These are phyloP conservation scores for Chelonus insularis DNA, from an alignment of 1,140 invertebrate genomes.

Conservation along the genomic window DNA sequence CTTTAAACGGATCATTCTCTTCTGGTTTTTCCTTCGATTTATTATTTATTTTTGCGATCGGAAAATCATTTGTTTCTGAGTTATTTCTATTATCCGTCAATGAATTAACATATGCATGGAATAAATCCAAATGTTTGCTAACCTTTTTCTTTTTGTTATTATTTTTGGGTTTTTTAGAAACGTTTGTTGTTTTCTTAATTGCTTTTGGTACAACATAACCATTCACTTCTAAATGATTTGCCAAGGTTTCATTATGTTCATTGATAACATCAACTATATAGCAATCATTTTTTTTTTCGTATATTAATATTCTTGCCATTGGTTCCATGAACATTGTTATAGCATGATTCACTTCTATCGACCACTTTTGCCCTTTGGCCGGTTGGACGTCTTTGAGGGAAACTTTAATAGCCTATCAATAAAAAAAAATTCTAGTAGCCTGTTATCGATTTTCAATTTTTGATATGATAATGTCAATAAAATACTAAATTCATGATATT, in stretches of 20 bases:
- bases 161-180: neutral
- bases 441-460: conserved; percentile 3
- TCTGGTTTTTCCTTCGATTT: conserved; percentile 29
- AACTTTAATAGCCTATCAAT: conserved; percentile 50
- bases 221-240: neutral
- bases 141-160: conserved; percentile 3
- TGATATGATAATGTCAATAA: neutral
- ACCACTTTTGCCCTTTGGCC: conserved; percentile 35
- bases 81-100: no score
- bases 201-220: neutral
- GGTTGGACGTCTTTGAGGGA: conserved; percentile 42
- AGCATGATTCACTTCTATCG: neutral
- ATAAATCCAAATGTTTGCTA: no score
- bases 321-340: conserved; percentile 25
- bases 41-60: neutral
- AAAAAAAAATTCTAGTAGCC: no score
- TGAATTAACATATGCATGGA: no score
- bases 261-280: neutral
- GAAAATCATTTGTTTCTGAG: conserved; percentile 20
- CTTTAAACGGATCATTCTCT: conserved; percentile 57
- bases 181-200: neutral
- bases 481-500: no score
- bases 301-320: conserved; percentile 26
- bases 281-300: conserved; percentile 16
- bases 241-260: neutral